Evolutionary conservation across 2,888 invertebrate species (phyloP), one percentile per base, ranked within the genome.

Genomic region (Heliconius ethilla): DNA sequence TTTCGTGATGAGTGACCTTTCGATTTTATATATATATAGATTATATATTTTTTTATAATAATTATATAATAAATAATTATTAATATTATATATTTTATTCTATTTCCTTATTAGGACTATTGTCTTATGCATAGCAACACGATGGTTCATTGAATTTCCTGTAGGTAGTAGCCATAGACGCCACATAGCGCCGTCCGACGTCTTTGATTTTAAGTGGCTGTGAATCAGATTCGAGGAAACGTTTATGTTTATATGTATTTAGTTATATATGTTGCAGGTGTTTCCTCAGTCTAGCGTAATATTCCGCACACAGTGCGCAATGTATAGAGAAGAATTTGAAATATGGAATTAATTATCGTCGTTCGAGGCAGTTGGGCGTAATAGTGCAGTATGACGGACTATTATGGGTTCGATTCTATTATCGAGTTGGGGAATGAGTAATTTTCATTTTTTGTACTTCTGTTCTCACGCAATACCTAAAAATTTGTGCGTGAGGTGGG

Each of bases 201-300:
- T n/a, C 10, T 67, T 66, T 9, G 66, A 66, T 9, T 37, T 27
- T 37, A 37, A 37, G 1, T 37, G 37, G 13, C 3, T 37, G 11
- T 69, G 67, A 69, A 25, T 69, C 67, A 69, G 25, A 40, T 69
- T 69, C 67, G 33, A 40, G 25, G 67, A 67, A 33, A 67, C 15
- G 6, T 67, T 6, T 13, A 13, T 67, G 6, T 15, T 15, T 25
- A 40, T 69, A 15, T 69, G 5, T 69, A n/a, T 22, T 11, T 40
- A 69, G 7, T 55, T 55, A 55, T 22, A 22, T 22, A 22, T 69
- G 40, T 25, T 11, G 37, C 40, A 69, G 67, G 67, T 69, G 67
- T 69, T 69, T 40, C 67, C 67, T 69, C 40, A 3, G 40, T 40
- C 40, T 69, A 25, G 40, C 63, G 63, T 63, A 63, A 63, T 63